Base-by-base conservation (phyloP, 2,113 vertebrate species). In the Hippocampus guttulatus region DNA sequence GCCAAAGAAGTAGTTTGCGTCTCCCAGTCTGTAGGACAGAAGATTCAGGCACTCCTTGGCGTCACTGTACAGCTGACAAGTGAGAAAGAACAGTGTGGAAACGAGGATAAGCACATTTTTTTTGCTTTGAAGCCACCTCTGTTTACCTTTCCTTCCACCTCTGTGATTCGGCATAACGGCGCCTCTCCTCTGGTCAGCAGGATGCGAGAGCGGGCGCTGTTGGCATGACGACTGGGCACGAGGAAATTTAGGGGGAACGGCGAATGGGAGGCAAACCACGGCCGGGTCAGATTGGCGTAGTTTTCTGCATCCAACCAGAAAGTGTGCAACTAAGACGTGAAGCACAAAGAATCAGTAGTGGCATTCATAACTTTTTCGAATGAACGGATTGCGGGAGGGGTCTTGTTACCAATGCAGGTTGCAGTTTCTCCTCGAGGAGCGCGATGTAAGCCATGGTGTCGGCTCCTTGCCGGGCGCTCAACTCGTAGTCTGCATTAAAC, bases 291-390 rank as follows among this genome's bases (percentile, higher is more conserved):
- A 82, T 83, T 93, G 79, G 92, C 91, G 74, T 99, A 99, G 89
- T 98, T 99, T 84, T 99, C 96, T 64, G 92, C 87, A 63, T 99
- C 97, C 75, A 99, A 93, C 97, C 97, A 99, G 88, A 99, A 99
- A n/a, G 96, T 97, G 84, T 99, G 95, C 81, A 98, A 86, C 97
- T 99, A 75, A 23, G 84, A 80, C 15, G 67, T 12, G 74, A 20
- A 64, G 74, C 45, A 62, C 41, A 12, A 73, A 72, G 15, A 64
- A 51, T 30, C 21, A 9, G 5, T 10, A 8, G 62, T 74, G 21
- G 23, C 58, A 67, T 9, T 38, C 27, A 0, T 16, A 23, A 45
- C 14, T 6, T 7, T 69, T 51, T 16, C 64, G 54, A 68, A 11
- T 15, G 20, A 71, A 43, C 15, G 9, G 38, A 51, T 3, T 67